phyloP scores from a whole-genome alignment of 2,888 invertebrate species.

The Apamea epomidion region DNA sequence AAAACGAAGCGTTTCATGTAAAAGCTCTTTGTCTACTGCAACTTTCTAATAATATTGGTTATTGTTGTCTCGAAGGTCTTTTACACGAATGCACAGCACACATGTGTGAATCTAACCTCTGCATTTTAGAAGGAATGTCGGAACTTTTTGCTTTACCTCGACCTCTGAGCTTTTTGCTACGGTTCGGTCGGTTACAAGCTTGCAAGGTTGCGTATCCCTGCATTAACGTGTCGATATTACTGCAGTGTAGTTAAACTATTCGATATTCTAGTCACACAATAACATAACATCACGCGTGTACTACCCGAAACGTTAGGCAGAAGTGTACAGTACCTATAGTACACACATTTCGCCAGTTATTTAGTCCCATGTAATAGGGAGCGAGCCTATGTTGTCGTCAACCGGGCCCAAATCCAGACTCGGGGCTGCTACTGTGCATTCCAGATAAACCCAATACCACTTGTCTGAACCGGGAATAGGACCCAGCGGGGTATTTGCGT shows the following conservation, averaged over 20 bases:
- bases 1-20: slow-evolving; percentile 13
- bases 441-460: not conserved
- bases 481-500: not conserved
- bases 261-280: slow-evolving; percentile 6
- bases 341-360: not conserved
- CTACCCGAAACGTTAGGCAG: not conserved
- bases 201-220: slow-evolving; percentile 44
- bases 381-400: not conserved
- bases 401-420: not conserved
- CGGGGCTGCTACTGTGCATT: not conserved
- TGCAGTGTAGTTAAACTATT: slow-evolving; percentile 7
- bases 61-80: slow-evolving; percentile 24
- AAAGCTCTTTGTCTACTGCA: slow-evolving; percentile 2
- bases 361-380: not conserved
- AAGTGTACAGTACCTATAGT: not conserved
- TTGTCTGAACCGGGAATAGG: not conserved
- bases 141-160: slow-evolving; percentile 13
- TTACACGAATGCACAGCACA: not conserved
- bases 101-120: slow-evolving; percentile 10
- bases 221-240: slow-evolving; percentile 29
- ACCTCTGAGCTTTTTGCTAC: slow-evolving; percentile 30
- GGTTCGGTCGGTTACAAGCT: slow-evolving; percentile 21
- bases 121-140: slow-evolving; percentile 21
- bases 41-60: slow-evolving; percentile 14
- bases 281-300: not conserved